phyloP scores from a whole-genome alignment of 1,140 invertebrate species.

The Steinernema feltiae region DNA sequence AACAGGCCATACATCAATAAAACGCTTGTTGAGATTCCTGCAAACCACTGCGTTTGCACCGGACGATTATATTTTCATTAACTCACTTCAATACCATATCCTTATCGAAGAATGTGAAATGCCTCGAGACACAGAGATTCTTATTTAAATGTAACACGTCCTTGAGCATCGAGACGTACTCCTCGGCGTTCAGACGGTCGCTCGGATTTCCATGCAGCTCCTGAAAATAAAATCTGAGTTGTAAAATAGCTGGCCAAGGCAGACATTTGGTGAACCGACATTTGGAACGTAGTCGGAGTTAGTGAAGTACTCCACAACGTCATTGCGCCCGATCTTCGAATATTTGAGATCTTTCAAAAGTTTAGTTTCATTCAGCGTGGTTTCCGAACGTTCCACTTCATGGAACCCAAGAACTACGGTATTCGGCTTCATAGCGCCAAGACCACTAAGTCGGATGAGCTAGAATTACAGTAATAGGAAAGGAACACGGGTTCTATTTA shows the following conservation, averaged over 20 bases:
- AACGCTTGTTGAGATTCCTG: constrained; percentile 63
- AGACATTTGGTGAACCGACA: constrained; percentile 63
- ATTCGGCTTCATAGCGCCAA: constrained; percentile 98
- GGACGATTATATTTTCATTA: constrained; percentile 16
- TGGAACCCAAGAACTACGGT: constrained; percentile 81
- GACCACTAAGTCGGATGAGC: constrained; percentile 78
- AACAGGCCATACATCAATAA: constrained; percentile 94
- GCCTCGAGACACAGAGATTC: constrained; percentile 83
- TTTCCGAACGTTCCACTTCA: constrained; percentile 54
- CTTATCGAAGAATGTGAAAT: constrained; percentile 76
- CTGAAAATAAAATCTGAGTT: constrained; percentile 44
- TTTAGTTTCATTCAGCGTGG: constrained; percentile 47
- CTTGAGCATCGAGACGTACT: constrained; percentile 82
- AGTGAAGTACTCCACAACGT: constrained; percentile 65
- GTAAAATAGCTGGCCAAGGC: constrained; percentile 29
- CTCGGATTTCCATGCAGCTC: constrained; percentile 38
- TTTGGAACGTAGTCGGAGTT: constrained; percentile 64
- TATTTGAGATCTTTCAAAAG: constrained; percentile 54
- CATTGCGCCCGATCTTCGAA: constrained; percentile 60
- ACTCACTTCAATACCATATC: constrained; percentile 49
- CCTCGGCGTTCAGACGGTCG: constrained; percentile 59
- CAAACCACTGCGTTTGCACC: too few species aligned
- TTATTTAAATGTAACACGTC: constrained; percentile 79
- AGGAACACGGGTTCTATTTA: constrained; percentile 13
- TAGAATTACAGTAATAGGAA: constrained; percentile 17